Conservation (phyloP, 2,888 invertebrate species). For the Lepidochitona cinerea region DNA sequence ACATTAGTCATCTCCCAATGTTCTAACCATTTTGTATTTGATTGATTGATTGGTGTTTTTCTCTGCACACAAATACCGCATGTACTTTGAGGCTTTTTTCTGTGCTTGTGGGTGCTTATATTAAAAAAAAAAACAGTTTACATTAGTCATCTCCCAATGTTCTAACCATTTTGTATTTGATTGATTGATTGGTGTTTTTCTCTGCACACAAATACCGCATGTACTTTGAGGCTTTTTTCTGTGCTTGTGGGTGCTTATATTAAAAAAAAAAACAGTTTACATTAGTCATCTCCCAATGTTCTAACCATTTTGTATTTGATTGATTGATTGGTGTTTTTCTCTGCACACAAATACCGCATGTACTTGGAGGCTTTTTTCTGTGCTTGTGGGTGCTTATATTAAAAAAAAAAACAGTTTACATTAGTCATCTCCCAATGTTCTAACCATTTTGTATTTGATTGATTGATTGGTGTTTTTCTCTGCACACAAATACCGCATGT, state of each 20-base stretch:
- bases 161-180: too few species aligned
- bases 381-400: slow-evolving; percentile 89
- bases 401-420: too few species aligned
- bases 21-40: too few species aligned
- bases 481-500: slow-evolving; percentile 96
- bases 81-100: slow-evolving; percentile 91
- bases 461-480: slow-evolving; percentile 90
- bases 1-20: too few species aligned
- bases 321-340: slow-evolving; percentile 86
- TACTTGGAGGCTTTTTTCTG: slow-evolving; percentile 93
- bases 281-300: too few species aligned
- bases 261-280: slow-evolving; percentile 71
- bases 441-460: too few species aligned
- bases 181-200: slow-evolving; percentile 84
- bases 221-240: slow-evolving; percentile 91
- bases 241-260: slow-evolving; percentile 84
- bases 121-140: slow-evolving; percentile 70
- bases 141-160: too few species aligned
- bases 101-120: slow-evolving; percentile 86
- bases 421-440: too few species aligned
- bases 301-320: too few species aligned
- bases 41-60: slow-evolving; percentile 85
- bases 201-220: slow-evolving; percentile 98
- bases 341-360: slow-evolving; percentile 97
- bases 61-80: slow-evolving; percentile 97